Evolutionary conservation across 1,140 invertebrate genomes (phyloP).

Genomic region (Sminthurinus signatus): DNA sequence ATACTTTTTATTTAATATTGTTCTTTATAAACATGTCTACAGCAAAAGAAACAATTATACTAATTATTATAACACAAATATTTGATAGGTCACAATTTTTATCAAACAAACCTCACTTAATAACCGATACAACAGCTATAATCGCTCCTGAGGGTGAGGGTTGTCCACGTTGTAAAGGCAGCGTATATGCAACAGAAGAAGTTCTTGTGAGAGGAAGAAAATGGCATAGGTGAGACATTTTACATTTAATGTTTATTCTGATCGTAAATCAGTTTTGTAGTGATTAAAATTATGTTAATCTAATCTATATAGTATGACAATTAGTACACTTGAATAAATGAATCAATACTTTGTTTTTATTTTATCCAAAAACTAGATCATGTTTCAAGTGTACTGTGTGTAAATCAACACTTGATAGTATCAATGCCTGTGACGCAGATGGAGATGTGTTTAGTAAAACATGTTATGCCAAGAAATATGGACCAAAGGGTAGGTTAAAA

Average conservation of each 20-base stretch:
- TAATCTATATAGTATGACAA: too few species aligned
- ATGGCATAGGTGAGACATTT: neutral
- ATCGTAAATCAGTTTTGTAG: neutral
- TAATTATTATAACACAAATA: too few species aligned
- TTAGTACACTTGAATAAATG: too few species aligned
- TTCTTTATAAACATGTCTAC: too few species aligned
- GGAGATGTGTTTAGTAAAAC: constrained; percentile 88
- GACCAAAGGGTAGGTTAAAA: constrained; percentile 58
- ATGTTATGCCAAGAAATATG: constrained; percentile 88
- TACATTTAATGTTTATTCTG: neutral
- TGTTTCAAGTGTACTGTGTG: constrained; percentile 81
- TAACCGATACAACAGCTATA: constrained; percentile 68
- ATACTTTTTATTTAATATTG: too few species aligned
- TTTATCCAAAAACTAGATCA: constrained; percentile 16
- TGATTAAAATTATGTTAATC: too few species aligned
- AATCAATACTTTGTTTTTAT: too few species aligned
- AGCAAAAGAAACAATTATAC: too few species aligned
- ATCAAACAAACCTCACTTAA: constrained; percentile 39
- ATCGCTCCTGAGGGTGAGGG: constrained; percentile 74
- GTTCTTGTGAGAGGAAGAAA: constrained; percentile 66
- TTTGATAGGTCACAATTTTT: constrained; percentile 38
- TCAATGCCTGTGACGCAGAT: constrained; percentile 84
- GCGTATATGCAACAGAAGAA: constrained; percentile 84
- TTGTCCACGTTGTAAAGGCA: constrained; percentile 80
- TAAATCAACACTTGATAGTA: constrained; percentile 84